phyloP scores from a whole-genome alignment of 2,113 vertebrate species.

The Microtus ochrogaster region DNA sequence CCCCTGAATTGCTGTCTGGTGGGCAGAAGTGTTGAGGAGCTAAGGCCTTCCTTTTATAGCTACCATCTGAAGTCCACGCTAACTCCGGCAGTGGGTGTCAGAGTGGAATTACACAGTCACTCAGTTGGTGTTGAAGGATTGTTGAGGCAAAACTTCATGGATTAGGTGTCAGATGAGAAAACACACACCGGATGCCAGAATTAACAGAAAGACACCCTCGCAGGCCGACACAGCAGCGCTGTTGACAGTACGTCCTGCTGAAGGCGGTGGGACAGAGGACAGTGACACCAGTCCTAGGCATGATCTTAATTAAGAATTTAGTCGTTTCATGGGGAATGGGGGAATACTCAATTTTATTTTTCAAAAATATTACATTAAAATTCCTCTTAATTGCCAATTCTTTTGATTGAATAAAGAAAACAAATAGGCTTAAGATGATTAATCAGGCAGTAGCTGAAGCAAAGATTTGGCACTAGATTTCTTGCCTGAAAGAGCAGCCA shows the following conservation, averaged over 20 bases:
- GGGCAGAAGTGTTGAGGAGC: not conserved
- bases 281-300: not conserved
- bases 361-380: conserved; percentile 12
- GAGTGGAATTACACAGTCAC: not conserved
- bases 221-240: not conserved
- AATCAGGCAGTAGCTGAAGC: not conserved
- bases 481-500: not conserved
- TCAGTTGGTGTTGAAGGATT: not conserved
- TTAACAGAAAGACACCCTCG: not conserved
- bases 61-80: not conserved
- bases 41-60: not conserved
- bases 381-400: not conserved
- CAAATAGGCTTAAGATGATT: not conserved
- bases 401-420: not conserved
- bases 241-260: not conserved
- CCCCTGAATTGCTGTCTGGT: not conserved
- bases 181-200: not conserved
- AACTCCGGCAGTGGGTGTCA: not conserved
- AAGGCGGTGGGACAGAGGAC: not conserved
- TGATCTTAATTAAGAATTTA: not conserved
- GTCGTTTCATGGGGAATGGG: not conserved
- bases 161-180: not conserved
- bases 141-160: not conserved
- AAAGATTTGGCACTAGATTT: not conserved
- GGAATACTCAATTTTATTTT: not conserved